Conservation (phyloP, 1,140 invertebrate species). For the Drosophila fuyamai region DNA sequence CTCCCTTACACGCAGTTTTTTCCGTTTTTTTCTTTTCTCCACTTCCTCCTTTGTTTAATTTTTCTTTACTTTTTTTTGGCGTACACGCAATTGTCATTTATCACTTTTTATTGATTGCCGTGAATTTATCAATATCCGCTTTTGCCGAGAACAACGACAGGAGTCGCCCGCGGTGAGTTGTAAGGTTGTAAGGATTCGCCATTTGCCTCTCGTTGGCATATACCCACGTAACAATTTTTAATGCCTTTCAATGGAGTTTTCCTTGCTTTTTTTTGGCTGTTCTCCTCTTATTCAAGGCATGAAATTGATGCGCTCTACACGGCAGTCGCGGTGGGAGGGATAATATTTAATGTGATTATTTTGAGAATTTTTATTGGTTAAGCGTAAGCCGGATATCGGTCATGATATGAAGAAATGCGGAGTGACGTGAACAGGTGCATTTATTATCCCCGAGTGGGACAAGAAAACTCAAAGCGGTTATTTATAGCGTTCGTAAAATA, state of each 20-base stretch:
- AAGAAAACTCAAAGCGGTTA: conserved; percentile 10
- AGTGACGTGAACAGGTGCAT: conserved; percentile 47
- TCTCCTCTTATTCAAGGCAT: conserved; percentile 71
- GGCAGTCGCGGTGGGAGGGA: conserved; percentile 15
- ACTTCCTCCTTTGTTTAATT: conserved; percentile 20
- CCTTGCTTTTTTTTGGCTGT: conserved; percentile 23
- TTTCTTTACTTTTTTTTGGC: conserved; percentile 30
- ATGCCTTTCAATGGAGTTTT: conserved; percentile 66
- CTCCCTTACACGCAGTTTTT: conserved; percentile 52
- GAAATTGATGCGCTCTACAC: conserved; percentile 79
- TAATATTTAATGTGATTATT: conserved; percentile 80
- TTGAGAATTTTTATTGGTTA: conserved; percentile 64
- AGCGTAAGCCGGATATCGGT: conserved; percentile 55
- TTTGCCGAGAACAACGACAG: conserved; percentile 61
- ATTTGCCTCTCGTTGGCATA: conserved; percentile 43
- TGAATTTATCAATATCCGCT: conserved; percentile 82
- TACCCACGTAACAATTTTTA: conserved; percentile 73
- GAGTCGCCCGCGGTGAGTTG: conserved; percentile 51
- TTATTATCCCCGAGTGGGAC: conserved; percentile 30
- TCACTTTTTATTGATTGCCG: conserved; percentile 81
- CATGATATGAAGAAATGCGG: conserved; percentile 44
- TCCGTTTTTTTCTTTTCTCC: conserved; percentile 34
- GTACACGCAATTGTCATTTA: conserved; percentile 81
- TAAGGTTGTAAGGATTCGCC: conserved; percentile 23
- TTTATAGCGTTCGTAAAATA: conserved; percentile 29